phyloP scores from a whole-genome alignment of 2,113 vertebrate genomes.

The Lagopus leucura region DNA sequence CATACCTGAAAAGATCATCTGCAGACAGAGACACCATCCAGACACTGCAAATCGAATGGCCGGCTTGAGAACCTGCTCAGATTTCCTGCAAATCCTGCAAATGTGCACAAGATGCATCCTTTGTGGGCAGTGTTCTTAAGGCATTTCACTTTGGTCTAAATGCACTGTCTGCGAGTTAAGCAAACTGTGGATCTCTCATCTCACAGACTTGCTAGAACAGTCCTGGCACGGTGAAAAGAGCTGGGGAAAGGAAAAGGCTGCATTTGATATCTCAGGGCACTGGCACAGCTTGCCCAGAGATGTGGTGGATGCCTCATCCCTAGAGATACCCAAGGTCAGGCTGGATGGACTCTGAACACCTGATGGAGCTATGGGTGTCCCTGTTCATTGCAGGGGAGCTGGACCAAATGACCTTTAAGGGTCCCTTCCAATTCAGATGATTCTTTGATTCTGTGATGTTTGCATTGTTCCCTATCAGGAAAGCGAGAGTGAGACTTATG shows the following conservation, averaged over 20 bases:
- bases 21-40: neutral
- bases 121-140: neutral
- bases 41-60: neutral
- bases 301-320: no score
- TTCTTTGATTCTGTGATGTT: neutral
- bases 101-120: neutral
- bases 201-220: accelerated
- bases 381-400: no score
- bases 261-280: no score
- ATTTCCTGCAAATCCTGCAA: neutral
- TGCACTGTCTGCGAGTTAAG: neutral
- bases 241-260: neutral
- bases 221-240: neutral
- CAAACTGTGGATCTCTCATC: neutral
- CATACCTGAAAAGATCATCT: neutral
- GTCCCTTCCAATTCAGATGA: no score
- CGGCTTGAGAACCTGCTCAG: neutral
- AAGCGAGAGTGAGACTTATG: neutral
- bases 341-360: no score
- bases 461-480: neutral
- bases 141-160: neutral
- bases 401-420: no score
- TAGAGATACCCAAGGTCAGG: no score
- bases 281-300: no score
- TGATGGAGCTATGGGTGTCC: no score